Evolutionary conservation across 1,140 invertebrate genomes (phyloP).

Genomic region (Hestina assimilis): DNA sequence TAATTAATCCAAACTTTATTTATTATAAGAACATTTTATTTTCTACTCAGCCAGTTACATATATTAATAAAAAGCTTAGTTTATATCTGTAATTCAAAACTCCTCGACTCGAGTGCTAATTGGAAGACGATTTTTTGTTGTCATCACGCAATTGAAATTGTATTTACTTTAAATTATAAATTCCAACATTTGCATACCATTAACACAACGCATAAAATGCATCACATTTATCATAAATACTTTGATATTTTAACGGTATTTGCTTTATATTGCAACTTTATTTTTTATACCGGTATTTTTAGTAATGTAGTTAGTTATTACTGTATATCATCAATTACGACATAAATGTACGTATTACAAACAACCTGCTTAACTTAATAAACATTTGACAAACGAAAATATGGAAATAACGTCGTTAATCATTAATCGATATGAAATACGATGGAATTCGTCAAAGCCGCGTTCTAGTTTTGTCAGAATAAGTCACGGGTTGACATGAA

Average conservation of each 20-base stretch:
- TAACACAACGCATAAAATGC: conserved; percentile 1
- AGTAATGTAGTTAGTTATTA: background rate
- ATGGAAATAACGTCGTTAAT: conserved; percentile 9
- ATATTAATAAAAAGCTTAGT: background rate
- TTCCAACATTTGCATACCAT: conserved; percentile 12
- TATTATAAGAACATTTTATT: too few relatives aligned
- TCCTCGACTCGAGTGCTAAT: conserved; percentile 4
- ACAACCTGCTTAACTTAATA: background rate
- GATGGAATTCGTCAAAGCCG: conserved; percentile 11
- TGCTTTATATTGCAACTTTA: background rate
- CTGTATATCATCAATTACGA: background rate
- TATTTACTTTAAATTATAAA: conserved; percentile 15
- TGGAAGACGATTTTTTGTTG: conserved; percentile 13
- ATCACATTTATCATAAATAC: background rate
- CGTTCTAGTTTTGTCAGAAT: conserved; percentile 34
- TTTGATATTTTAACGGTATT: conserved; percentile 1
- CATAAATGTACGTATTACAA: background rate
- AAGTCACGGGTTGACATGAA: conserved; percentile 35
- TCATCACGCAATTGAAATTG: conserved; percentile 15
- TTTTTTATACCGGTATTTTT: background rate
- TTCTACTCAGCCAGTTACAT: too few relatives aligned
- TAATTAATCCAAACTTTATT: too few relatives aligned
- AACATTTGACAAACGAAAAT: background rate
- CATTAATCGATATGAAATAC: background rate
- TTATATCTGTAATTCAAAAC: conserved; percentile 6